Evolutionary conservation across 30 jellyfish, hydroid and myxozoan genomes (phyloP).

Genomic region (Sanderia malayensis): DNA sequence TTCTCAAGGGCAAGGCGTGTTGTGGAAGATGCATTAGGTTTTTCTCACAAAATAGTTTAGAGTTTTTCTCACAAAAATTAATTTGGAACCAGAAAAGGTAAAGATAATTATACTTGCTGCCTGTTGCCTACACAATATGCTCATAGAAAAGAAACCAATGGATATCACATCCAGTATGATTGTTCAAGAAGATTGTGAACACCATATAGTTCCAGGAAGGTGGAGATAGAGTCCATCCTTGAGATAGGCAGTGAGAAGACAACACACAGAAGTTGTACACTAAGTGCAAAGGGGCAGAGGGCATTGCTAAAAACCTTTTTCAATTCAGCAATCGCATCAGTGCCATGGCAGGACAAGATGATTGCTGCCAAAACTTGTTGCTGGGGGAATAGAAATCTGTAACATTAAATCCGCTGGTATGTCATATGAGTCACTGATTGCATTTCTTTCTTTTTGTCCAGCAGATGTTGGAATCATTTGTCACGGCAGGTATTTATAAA

Average conservation of each 20-base stretch:
- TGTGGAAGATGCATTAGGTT: constrained; percentile 41
- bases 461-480: constrained; percentile 19
- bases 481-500: constrained; percentile 33
- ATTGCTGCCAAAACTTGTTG: too few relatives aligned
- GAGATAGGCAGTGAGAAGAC: constrained; percentile 7
- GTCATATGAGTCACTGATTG: constrained; percentile 31
- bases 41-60: constrained; percentile 28
- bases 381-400: constrained; percentile 50
- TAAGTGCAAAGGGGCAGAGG: too few relatives aligned
- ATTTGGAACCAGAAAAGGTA: constrained; percentile 27
- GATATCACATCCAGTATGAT: constrained; percentile 5
- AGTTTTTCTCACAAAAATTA: constrained; percentile 26
- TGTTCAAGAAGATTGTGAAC: constrained; percentile 19
- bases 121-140: constrained; percentile 47
- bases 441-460: constrained; percentile 23
- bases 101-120: constrained; percentile 11
- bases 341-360: too few relatives aligned
- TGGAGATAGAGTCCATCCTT: constrained; percentile 17
- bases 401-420: constrained; percentile 43
- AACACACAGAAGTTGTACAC: constrained; percentile 11
- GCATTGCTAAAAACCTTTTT: too few relatives aligned
- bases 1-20: constrained; percentile 46
- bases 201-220: constrained; percentile 4
- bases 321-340: too few relatives aligned
- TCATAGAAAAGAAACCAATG: constrained; percentile 17